Percentiles rank a stretch among this genome's conserved stretches.
These are phyloP conservation scores for Cyclargus thomasi DNA, from an alignment of 1,140 invertebrate genomes.

Conservation along the genomic window DNA sequence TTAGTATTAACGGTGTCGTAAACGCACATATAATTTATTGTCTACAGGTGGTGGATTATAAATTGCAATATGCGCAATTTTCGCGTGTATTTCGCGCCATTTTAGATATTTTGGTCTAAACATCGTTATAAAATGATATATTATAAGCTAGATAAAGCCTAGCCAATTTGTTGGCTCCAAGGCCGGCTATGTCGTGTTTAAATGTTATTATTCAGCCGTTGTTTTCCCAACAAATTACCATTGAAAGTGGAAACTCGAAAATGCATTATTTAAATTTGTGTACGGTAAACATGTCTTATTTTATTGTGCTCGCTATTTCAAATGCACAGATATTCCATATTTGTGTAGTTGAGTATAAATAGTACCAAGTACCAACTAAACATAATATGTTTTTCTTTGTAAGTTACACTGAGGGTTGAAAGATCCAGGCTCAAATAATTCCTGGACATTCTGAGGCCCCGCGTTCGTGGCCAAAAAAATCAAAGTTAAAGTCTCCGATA, in stretches of 20 bases:
- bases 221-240: not conserved
- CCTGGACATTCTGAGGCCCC: too few relatives aligned
- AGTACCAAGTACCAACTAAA: too few relatives aligned
- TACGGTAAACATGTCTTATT: not conserved
- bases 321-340: not conserved
- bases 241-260: not conserved
- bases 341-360: too few relatives aligned
- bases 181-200: not conserved
- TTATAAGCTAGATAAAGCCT: conserved; percentile 1
- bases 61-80: not conserved
- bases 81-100: not conserved
- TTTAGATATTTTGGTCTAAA: not conserved
- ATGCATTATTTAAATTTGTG: not conserved
- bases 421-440: too few relatives aligned
- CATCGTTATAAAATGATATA: not conserved
- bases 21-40: not conserved
- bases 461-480: too few relatives aligned
- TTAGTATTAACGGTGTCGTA: not conserved
- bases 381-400: too few relatives aligned
- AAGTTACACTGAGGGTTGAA: too few relatives aligned
- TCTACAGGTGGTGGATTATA: not conserved
- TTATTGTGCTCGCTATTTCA: not conserved
- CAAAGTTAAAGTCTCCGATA: too few relatives aligned
- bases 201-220: conserved; percentile 3
- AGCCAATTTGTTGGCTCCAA: not conserved